Evolutionary conservation across 2,888 invertebrate species (phyloP).

Genomic region (Eristalinus sepulchralis): DNA sequence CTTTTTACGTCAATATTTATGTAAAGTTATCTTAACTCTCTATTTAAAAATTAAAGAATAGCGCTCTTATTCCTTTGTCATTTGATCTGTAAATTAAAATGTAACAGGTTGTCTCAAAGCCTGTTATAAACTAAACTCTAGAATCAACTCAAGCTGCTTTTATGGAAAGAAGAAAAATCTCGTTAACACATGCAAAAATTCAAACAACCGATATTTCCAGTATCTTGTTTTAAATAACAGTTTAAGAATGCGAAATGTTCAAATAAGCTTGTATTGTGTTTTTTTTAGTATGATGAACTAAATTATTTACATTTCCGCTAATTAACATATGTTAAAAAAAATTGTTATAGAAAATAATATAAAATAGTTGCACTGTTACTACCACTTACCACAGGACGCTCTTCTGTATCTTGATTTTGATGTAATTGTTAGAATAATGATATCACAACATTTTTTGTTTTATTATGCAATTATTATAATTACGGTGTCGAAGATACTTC

Average conservation of each 20-base stretch:
- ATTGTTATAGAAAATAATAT: not conserved
- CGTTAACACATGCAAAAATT: slow-evolving; percentile 60
- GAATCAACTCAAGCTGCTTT: slow-evolving; percentile 76
- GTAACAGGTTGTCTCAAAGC: slow-evolving; percentile 74
- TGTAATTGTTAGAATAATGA: no score
- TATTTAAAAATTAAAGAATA: slow-evolving; percentile 49
- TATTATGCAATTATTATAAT: no score
- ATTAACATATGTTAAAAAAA: not conserved
- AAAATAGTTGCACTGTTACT: not conserved
- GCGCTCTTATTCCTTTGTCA: slow-evolving; percentile 22
- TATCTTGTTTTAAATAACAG: slow-evolving; percentile 61
- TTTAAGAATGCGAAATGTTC: slow-evolving; percentile 40
- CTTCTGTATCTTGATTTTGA: no score
- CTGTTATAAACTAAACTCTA: slow-evolving; percentile 78
- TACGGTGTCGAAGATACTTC: no score
- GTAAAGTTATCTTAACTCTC: slow-evolving; percentile 1
- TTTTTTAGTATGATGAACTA: slow-evolving; percentile 42
- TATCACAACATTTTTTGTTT: no score
- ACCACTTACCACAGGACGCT: no score
- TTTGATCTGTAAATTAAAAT: slow-evolving; percentile 12
- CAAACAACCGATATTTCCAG: slow-evolving; percentile 68
- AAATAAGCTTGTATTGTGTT: slow-evolving; percentile 9
- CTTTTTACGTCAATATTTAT: slow-evolving; percentile 31
- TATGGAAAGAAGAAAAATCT: slow-evolving; percentile 74
- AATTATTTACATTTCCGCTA: slow-evolving; percentile 53